A percentile compares a stretch with the other conserved stretches of the same genome.
Evolutionary conservation across 2,113 vertebrate genomes (phyloP).

Genomic region (Ornithorhynchus anatinus): DNA sequence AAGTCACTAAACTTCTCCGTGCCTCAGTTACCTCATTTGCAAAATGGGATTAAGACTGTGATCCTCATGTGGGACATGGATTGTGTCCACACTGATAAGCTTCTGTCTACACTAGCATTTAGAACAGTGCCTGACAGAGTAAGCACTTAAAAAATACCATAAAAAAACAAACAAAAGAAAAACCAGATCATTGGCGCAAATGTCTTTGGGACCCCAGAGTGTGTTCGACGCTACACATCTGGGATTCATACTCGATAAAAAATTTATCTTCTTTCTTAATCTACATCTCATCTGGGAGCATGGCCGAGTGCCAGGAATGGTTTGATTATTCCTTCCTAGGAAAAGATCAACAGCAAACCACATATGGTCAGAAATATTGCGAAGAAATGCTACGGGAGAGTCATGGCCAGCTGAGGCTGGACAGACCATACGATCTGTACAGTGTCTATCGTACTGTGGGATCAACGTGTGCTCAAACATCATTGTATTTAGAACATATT

Average conservation of each 20-base stretch:
- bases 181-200: conserved; percentile 18
- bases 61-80: no score
- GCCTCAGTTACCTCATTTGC: no score
- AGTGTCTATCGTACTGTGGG: neutral
- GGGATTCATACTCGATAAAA: conserved; percentile 35
- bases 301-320: conserved; percentile 34
- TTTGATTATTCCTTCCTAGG: conserved; percentile 22
- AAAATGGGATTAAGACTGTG: no score
- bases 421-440: neutral
- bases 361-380: conserved; percentile 1
- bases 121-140: no score
- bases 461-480: neutral
- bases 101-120: no score
- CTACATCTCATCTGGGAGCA: conserved; percentile 27
- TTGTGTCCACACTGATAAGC: no score
- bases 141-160: no score
- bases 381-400: neutral
- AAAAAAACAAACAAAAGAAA: no score
- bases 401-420: conserved; percentile 5
- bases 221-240: conserved; percentile 27
- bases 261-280: conserved; percentile 44
- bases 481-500: no score
- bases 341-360: conserved; percentile 1
- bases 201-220: neutral
- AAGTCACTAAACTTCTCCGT: no score